Base-by-base conservation (phyloP, 35 echinoderm and acorn worm genomes). In the Ophioderma brevispina region DNA sequence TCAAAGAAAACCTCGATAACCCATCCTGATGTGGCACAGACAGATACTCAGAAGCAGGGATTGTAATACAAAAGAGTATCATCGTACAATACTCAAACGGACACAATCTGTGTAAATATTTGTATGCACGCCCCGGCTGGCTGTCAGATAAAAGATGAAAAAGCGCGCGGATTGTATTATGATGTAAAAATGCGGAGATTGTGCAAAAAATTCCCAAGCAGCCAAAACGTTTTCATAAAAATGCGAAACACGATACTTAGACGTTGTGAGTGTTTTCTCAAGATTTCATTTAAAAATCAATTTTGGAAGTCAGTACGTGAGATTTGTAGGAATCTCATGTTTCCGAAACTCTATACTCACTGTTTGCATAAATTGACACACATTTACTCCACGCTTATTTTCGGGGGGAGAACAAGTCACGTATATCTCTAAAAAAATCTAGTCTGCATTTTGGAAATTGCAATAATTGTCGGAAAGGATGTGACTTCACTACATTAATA, bases 221-320 rank as follows among this genome's bases (percentile, higher is more conserved):
- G 28, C 59, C 28, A 25, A 70, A 70, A 70, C 17, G 59, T 70
- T 70, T 70, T 70, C 59, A 70, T 70, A 70, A 70, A 52, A 3
- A 70, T 70, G 59, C 6, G 59, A 70, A 70, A 70, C 59, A 70
- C 23, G 59, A 70, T 70, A 70, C 59, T 25, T 25, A 2, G 23
- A 70, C 59, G 59, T 70, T 70, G 41, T 30, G 59, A 70, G 59
- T 13, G 59, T 70, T 70, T 70, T 70, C 28, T 30, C 23, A 25
- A 70, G 59, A 70, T 70, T 70, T 70, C 59, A 70, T 70, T 70
- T 70, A 70, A 70, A 70, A 70, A 70, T 70, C 59, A 70, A 70
- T 70, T 70, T 70, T 70, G 23, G 59, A 70, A 70, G 59, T 70
- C 59, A 70, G 10, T 70, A 13, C 1, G 59, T 70, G 15, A 70